phyloP scores from a whole-genome alignment of 2,797 vertebrate species.

The Sebastes taczanowskii region DNA sequence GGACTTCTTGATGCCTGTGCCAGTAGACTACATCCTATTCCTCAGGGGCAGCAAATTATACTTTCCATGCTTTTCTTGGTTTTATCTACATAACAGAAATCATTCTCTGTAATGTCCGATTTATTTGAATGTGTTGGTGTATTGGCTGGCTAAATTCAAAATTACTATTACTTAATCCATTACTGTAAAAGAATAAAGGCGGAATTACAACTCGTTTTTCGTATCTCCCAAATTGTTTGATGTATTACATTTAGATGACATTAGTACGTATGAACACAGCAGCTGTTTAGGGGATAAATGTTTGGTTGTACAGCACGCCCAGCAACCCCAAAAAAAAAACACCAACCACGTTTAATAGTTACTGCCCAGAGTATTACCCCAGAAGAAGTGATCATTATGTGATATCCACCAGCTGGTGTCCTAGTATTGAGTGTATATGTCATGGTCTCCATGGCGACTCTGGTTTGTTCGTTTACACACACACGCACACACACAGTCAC shows the following conservation, averaged over 20 bases:
- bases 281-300: conserved; percentile 54
- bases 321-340: conserved; percentile 72
- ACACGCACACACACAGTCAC: conserved; percentile 8
- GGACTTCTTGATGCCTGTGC: background rate
- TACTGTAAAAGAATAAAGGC: background rate
- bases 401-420: conserved; percentile 69
- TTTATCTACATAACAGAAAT: background rate
- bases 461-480: conserved; percentile 33
- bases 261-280: conserved; percentile 24
- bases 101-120: background rate
- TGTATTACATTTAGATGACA: conserved; percentile 17
- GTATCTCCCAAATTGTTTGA: conserved; percentile 10
- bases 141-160: background rate
- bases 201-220: background rate
- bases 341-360: conserved; percentile 66
- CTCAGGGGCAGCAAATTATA: background rate
- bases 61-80: background rate
- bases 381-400: conserved; percentile 64
- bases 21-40: background rate
- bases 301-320: conserved; percentile 72
- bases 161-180: background rate
- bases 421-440: conserved; percentile 65
- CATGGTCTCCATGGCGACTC: conserved; percentile 62
- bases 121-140: background rate
- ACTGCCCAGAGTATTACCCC: conserved; percentile 58